These are phyloP conservation scores for Melipona quadrifasciata DNA, from an alignment of 1,140 invertebrate species.

Conservation along the genomic window DNA sequence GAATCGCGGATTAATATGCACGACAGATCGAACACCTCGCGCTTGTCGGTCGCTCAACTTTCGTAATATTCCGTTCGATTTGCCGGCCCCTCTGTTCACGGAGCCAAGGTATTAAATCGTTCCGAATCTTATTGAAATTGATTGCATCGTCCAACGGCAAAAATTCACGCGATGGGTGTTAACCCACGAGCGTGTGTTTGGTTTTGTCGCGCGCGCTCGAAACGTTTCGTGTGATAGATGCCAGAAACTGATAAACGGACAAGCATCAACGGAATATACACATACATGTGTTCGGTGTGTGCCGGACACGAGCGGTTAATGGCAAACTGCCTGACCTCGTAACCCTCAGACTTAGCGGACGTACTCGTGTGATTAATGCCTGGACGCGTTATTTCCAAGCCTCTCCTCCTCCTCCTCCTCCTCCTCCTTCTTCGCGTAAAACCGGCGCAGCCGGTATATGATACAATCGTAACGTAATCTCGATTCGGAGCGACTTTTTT, in stretches of 20 bases:
- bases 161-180: neutral
- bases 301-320: slow-evolving; percentile 41
- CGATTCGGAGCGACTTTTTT: neutral
- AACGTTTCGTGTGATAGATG: slow-evolving; percentile 22
- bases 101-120: neutral
- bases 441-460: neutral
- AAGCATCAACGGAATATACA: slow-evolving; percentile 32
- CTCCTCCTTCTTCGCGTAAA: neutral
- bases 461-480: slow-evolving; percentile 17
- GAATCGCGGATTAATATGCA: neutral
- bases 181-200: neutral
- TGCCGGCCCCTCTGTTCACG: neutral
- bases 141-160: neutral
- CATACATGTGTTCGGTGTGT: neutral
- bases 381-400: slow-evolving; percentile 15
- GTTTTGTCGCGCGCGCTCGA: neutral
- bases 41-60: neutral
- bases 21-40: neutral
- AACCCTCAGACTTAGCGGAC: slow-evolving; percentile 42
- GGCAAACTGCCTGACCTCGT: slow-evolving; percentile 48
- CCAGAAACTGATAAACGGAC: slow-evolving; percentile 23
- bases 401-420: neutral
- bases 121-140: neutral
- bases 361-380: slow-evolving; percentile 36
- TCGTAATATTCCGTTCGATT: neutral